Percentiles rank a stretch among this genome's conserved stretches.
phyloP scores from a whole-genome alignment of 1,140 invertebrate species.

The Wiebesia pumilae region DNA sequence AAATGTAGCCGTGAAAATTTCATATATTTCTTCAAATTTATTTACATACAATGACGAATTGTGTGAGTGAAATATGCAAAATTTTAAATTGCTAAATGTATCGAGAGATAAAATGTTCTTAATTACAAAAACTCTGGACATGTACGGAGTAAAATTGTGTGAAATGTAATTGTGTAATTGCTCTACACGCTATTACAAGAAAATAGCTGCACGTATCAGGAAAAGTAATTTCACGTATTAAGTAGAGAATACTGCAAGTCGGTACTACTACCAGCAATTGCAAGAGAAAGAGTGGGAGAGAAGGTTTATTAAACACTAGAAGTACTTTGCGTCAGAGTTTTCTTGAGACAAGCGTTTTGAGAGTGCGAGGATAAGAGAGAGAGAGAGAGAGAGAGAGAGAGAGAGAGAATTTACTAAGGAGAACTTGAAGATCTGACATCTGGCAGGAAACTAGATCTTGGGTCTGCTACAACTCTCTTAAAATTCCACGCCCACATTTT shows the following conservation, averaged over 20 bases:
- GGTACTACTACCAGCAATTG: neutral
- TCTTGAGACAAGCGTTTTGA: neutral
- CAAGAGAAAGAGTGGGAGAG: neutral
- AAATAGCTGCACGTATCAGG: neutral
- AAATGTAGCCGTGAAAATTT: too few relatives aligned
- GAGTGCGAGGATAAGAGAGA: neutral
- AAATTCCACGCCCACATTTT: neutral
- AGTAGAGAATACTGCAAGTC: too few relatives aligned
- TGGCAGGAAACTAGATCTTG: slow-evolving; percentile 31
- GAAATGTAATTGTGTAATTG: neutral
- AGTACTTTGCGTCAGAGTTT: neutral
- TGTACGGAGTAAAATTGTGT: too few relatives aligned
- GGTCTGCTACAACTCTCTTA: neutral
- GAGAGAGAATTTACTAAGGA: neutral
- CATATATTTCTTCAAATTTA: too few relatives aligned
- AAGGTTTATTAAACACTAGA: slow-evolving; percentile 32
- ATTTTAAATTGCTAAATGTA: too few relatives aligned
- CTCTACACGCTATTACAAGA: neutral
- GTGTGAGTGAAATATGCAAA: too few relatives aligned
- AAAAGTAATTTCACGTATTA: neutral
- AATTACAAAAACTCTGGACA: too few relatives aligned
- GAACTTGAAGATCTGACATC: slow-evolving; percentile 17
- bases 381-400: neutral
- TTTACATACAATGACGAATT: too few relatives aligned
- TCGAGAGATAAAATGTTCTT: too few relatives aligned